Base-by-base conservation (phyloP, 2,113 vertebrate species). In the Pardalotus punctatus region DNA sequence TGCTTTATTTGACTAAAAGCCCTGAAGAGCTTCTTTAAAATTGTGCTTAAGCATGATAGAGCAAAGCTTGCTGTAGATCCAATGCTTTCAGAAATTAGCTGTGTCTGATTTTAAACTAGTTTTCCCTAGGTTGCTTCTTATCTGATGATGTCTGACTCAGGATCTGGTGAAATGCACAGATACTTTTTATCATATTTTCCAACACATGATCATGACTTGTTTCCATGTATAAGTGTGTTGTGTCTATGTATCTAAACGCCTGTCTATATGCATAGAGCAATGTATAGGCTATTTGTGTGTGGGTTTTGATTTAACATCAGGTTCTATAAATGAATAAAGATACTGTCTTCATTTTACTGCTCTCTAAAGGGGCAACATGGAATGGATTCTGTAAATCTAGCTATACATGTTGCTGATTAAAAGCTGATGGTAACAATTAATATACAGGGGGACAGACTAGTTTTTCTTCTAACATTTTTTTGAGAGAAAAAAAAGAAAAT, bases 401-500 rank as follows among this genome's bases (percentile, higher is more conserved):
- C 95, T 95, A 85, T 97, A 96, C 87, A 95, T 94, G 94, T 96
- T 79, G 33, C 94, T 97, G 97, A 97, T 98, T 97, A 97, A 97
- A 98, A 97, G 95, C 97, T 95, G 97, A 97, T 97, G 97, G 96
- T 94, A 96, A 97, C 95, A 83, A 86, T 86, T 86, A 93, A 95
- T 93, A 94, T 72, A 93, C 61, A 67, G 83, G 92, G 58, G 90
- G 74, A 66, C 64, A 88, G 88, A 57, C 31, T 66, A 92, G 83
- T 94, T 79, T 87, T 94, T 74, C 76, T 94, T 81, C 90, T 84
- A 93, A 88, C 58, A 65, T 90, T 72, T 95, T 85, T 77, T 80
- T 0, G 0, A 56, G 60, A 45, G 10, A 28, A 53, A 87, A 83
- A 88, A 91, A 73, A 23, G 35, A 91, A 93, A 95, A 94, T 96